Base-by-base conservation (phyloP, 2,888 invertebrate genomes). In the Eucriotettix oculatus region DNA sequence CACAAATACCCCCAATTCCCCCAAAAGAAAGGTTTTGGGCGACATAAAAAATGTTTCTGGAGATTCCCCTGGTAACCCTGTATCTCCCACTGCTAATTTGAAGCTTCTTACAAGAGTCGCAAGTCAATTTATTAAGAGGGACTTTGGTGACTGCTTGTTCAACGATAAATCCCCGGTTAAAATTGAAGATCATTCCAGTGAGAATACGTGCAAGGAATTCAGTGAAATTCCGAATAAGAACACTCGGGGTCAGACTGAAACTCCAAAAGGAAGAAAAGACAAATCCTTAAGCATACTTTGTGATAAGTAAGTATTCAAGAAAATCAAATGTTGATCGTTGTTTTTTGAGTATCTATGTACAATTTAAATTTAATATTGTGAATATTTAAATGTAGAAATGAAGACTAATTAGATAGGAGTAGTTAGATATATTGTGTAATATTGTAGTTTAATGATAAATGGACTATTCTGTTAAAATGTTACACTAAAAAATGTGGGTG, bases 71-170 rank as follows among this genome's bases (percentile, higher is more conserved):
- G 16, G 11, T 40, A 59, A 78, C 54, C 75, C 75, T 66, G 76
- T 83, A 16, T 84, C 84, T 17, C 84, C 84, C 29, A 84, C 80
- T 60, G 83, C 83, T 64, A 85, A 85, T 73, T 75, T 85, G 56
- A 82, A 83, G 72, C 73, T 85, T 66, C 72, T 85, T 63, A 83
- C 83, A 10, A 82, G 80, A 73, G 81, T 84, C 59, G 83, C 84
- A 12, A 72, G 76, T 69, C 77, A 75, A 64, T 76, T 42, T 41
- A 58, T 43, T 56, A 44, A 10, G 43, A 17, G 52, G 12, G 14
- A 11, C 10, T 17, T 10, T 14, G 42, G 58, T 52, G 58, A 58
- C 12, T 54, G 60, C 40, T 61, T 63, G 9, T 60, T 65, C 5
- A 61, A 64, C 53, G 67, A 63, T 29, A 29, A 29, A 29, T 29